Evolutionary conservation across 2,797 vertebrate species (phyloP).

Genomic region (Clarias fuscus): DNA sequence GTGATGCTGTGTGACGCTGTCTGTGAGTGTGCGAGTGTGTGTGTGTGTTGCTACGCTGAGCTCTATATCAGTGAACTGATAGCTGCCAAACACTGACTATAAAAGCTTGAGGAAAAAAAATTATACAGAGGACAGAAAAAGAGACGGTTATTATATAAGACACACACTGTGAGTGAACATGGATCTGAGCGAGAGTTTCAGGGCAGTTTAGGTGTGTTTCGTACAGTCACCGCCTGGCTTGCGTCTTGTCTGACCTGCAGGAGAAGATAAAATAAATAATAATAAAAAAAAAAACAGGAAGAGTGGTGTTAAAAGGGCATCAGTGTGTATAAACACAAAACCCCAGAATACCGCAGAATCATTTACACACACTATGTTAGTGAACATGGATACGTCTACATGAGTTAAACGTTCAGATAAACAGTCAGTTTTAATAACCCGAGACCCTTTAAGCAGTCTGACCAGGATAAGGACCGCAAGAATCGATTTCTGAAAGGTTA

Average conservation of each 20-base stretch:
- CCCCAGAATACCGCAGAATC: no score
- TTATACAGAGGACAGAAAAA: neutral
- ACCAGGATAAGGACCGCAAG: neutral
- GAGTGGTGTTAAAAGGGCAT: neutral
- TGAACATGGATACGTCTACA: no score
- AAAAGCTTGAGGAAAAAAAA: constrained; percentile 6
- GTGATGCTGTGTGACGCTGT: constrained; percentile 67
- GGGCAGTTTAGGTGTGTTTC: constrained; percentile 26
- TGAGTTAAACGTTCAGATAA: no score
- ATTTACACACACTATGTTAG: neutral
- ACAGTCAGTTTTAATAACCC: neutral
- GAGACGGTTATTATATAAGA: neutral
- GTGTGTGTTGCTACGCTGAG: constrained; percentile 60
- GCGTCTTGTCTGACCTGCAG: constrained; percentile 1
- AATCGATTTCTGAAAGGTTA: neutral
- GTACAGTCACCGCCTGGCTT: constrained; percentile 6
- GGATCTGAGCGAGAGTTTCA: constrained; percentile 30
- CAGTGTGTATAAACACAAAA: neutral
- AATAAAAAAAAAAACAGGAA: neutral
- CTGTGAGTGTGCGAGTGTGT: constrained; percentile 68
- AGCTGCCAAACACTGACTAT: constrained; percentile 74
- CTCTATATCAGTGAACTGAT: constrained; percentile 66
- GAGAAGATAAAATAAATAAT: no score
- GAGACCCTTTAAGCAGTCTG: neutral
- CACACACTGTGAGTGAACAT: constrained; percentile 26